A percentile compares a stretch with the other conserved stretches of the same genome.
phyloP scores from a whole-genome alignment of 2,113 vertebrate species.

The Dipodomys spectabilis region DNA sequence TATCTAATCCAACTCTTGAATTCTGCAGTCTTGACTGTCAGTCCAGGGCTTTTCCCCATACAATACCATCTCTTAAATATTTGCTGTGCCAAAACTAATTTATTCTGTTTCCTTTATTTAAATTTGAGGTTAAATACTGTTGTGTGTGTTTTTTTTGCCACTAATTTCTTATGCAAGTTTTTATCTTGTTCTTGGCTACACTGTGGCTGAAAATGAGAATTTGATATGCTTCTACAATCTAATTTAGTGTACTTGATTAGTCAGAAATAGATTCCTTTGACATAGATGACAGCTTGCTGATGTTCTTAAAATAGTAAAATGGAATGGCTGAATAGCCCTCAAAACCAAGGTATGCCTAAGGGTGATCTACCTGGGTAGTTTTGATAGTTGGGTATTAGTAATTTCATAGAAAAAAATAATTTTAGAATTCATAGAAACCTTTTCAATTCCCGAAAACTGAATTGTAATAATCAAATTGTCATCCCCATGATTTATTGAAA shows the following conservation, averaged over 20 bases:
- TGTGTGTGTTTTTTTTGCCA: constrained; percentile 17
- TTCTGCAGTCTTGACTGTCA: not conserved
- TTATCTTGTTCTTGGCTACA: constrained; percentile 63
- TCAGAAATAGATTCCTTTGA: constrained; percentile 43
- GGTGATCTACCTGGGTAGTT: not conserved
- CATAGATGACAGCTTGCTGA: constrained; percentile 30
- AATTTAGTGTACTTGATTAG: constrained; percentile 54
- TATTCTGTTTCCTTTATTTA: constrained; percentile 55
- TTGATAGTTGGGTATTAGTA: constrained; percentile 40
- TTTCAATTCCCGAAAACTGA: constrained; percentile 84
- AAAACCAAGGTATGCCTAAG: not conserved
- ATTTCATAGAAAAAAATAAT: constrained; percentile 65
- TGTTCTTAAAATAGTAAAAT: constrained; percentile 67
- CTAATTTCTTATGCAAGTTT: constrained; percentile 60
- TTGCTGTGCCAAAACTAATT: constrained; percentile 2
- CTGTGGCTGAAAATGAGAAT: constrained; percentile 57
- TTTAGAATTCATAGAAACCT: constrained; percentile 69
- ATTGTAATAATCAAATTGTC: constrained; percentile 88
- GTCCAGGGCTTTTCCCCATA: not conserved
- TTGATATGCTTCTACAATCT: constrained; percentile 53
- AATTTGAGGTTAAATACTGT: constrained; percentile 68
- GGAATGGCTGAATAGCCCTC: constrained; percentile 69
- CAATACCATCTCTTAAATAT: constrained; percentile 31
- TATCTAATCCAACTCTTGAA: not conserved
- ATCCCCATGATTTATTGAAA: constrained; percentile 92